Conservation (phyloP, 2,113 vertebrate species). For the Glaucidium brasilianum region DNA sequence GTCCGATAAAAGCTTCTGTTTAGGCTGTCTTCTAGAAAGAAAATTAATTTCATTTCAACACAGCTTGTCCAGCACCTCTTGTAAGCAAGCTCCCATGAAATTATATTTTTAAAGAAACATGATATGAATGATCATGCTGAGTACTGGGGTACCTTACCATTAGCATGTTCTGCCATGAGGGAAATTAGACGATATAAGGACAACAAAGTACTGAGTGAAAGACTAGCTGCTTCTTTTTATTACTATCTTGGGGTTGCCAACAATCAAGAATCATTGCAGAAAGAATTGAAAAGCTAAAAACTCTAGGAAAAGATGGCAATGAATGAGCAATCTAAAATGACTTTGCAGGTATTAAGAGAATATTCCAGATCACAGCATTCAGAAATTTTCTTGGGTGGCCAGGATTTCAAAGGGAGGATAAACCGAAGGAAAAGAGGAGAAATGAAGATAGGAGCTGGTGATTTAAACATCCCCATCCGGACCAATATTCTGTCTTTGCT, state of each 20-base stretch:
- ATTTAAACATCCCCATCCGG: background rate
- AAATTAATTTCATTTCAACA: background rate
- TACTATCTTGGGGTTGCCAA: background rate
- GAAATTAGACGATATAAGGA: background rate
- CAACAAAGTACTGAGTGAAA: background rate
- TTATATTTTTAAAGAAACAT: background rate
- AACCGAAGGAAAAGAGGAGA: background rate
- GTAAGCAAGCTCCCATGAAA: background rate
- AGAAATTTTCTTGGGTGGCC: background rate
- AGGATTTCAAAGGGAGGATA: background rate
- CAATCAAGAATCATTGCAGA: background rate
- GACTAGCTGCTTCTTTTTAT: background rate
- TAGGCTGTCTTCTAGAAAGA: background rate
- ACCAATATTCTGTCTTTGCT: background rate
- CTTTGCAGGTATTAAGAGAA: background rate
- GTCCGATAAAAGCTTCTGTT: background rate
- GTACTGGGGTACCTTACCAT: background rate
- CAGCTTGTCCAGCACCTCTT: background rate
- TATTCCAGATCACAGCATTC: background rate
- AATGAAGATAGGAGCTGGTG: background rate
- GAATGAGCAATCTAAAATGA: background rate
- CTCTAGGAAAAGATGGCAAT: background rate
- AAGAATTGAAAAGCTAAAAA: background rate
- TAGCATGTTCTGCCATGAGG: background rate
- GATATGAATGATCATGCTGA: background rate